Base-by-base conservation (phyloP, 2,797 vertebrate species). In the Poecile montanus region DNA sequence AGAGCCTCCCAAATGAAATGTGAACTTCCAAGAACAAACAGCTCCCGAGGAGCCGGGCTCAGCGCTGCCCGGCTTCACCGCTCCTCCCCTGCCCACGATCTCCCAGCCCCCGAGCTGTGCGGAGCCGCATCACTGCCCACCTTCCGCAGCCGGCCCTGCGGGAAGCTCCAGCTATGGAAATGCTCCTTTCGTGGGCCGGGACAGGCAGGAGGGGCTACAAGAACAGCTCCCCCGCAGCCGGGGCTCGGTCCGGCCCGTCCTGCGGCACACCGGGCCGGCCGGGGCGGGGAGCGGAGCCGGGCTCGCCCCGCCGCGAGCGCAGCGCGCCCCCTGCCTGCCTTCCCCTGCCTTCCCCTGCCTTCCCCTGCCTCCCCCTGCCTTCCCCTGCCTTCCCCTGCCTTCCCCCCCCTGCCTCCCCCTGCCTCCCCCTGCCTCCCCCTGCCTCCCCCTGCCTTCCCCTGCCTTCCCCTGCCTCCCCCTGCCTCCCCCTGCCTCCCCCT, bases 1-100 rank as follows among this genome's bases (percentile, higher is more conserved):
- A 11, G 36, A 36, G 44, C 50, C 32, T 44, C 75, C 32, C 47
- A 12, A 45, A 23, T 1, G 44, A 38, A 19, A 9, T 6, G 8
- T 1, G 51, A 38, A 51, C 15, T 29, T 44, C 51, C 76, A 16
- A n/a, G 44, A 7, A 20, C 44, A 23, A 44, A 51, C 32, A 51
- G 18, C 32, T 45, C 13, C 36, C 6, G 20, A 9, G 40, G 11
- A 29, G n/a, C 13, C 8, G 27, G 4, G n/a, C 68, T 51, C 45
- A 0, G 23, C 17, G 19, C 56, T 13, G 78, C 73, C 58, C 48
- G 1, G 7, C 8, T 7, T 40, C 4, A 18, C 6, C 20, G 3
- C 50, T 8, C 26, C 38, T 10, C 11, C 1, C 13, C 45, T 12
- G 54, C 42, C 21, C 0, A 13, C 74, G 7, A 44, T 7, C 32